These are phyloP conservation scores for Antedon mediterranea DNA, from an alignment of 53 echinoderm and acorn worm genomes.

Conservation along the genomic window DNA sequence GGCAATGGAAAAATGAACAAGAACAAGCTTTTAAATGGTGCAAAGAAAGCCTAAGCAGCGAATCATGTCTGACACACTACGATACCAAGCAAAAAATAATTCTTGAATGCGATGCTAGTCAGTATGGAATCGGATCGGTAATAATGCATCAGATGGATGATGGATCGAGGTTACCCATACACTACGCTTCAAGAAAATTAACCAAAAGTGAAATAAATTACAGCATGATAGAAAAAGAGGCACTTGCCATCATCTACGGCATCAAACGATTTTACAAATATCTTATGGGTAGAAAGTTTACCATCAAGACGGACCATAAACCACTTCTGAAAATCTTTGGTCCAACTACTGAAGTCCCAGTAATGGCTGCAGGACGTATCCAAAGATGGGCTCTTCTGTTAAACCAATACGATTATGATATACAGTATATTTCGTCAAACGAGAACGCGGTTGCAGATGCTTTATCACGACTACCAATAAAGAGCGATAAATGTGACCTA, in stretches of 20 bases:
- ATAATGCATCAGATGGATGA: background rate
- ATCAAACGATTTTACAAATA: constrained; percentile 35
- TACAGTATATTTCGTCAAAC: constrained; percentile 15
- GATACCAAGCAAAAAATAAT: background rate
- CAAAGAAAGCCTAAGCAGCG: background rate
- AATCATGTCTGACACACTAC: background rate
- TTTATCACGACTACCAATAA: constrained; percentile 23
- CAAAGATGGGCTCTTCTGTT: constrained; percentile 19
- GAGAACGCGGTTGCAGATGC: constrained; percentile 36
- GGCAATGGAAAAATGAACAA: background rate
- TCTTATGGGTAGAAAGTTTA: constrained; percentile 24
- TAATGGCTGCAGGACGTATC: constrained; percentile 25
- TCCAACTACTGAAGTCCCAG: constrained; percentile 1
- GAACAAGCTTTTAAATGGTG: background rate
- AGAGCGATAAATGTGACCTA: background rate
- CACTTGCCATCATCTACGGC: constrained; percentile 10
- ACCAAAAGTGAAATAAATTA: background rate
- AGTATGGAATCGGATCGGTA: background rate
- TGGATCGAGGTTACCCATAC: background rate
- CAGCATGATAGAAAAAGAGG: background rate
- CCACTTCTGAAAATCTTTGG: constrained; percentile 19
- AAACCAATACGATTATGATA: constrained; percentile 16
- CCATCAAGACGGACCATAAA: constrained; percentile 23
- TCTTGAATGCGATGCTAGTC: background rate
- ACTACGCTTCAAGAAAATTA: background rate